These are phyloP conservation scores for Timandra comae DNA, from an alignment of 2,888 invertebrate genomes.

Conservation along the genomic window DNA sequence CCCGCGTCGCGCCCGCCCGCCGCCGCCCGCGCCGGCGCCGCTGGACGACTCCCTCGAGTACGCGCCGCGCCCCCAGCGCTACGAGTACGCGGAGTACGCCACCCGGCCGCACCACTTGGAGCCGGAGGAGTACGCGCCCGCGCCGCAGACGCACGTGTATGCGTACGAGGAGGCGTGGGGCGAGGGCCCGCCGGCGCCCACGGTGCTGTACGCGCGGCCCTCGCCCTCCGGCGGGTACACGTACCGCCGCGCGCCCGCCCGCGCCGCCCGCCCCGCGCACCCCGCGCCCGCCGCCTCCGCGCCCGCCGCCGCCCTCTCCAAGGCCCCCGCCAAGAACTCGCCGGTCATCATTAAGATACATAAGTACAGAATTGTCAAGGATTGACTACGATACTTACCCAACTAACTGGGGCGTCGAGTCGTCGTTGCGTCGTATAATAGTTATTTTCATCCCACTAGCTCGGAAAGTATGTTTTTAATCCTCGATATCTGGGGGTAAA, in stretches of 20 bases:
- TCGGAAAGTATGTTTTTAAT: too few species aligned
- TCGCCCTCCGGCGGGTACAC: constrained; percentile 50
- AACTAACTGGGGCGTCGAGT: too few species aligned
- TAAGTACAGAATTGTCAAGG: constrained; percentile 46
- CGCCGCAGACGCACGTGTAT: constrained; percentile 1
- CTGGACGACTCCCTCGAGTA: constrained; percentile 2
- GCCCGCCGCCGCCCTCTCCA: constrained; percentile 14
- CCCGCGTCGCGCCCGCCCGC: constrained; percentile 6
- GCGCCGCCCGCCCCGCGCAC: constrained; percentile 10
- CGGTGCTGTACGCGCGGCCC: constrained; percentile 55
- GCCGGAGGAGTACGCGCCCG: neutral
- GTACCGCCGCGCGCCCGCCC: constrained; percentile 38
- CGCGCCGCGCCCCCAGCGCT: too few species aligned
- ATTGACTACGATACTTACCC: constrained; percentile 19
- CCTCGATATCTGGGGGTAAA: too few species aligned
- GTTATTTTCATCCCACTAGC: too few species aligned
- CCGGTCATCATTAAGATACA: constrained; percentile 55
- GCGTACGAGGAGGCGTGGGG: constrained; percentile 8
- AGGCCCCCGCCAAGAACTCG: constrained; percentile 21
- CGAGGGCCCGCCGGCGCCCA: constrained; percentile 24
- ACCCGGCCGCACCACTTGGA: too few species aligned
- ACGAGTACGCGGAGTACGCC: neutral
- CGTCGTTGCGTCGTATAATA: too few species aligned
- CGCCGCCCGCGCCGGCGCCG: too few species aligned
- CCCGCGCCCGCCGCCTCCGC: constrained; percentile 14